Base-by-base conservation (phyloP, 2,797 vertebrate species). In the Cuniculus paca region DNA sequence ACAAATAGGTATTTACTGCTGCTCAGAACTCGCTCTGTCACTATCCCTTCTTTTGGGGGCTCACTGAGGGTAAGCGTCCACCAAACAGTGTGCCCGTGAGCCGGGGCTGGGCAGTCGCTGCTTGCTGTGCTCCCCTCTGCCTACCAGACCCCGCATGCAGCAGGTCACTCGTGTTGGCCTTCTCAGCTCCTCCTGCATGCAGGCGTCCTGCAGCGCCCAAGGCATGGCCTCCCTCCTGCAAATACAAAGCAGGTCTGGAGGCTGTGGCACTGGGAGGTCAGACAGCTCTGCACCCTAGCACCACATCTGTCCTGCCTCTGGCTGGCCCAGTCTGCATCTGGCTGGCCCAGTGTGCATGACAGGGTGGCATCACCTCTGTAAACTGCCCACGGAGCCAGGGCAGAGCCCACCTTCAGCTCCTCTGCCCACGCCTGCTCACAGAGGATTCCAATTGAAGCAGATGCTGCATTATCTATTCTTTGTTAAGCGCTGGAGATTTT, bases 1-100 rank as follows among this genome's bases (percentile, higher is more conserved):
- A 95, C 99, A 99, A 97, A 99, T 99, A 50, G 99, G 99, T 99
- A 99, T 98, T 98, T 79, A 81, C 12, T 45, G 52, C 31, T 31
- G n/a, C 54, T 50, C 7, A 31, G 48, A 65, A 61, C 84, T 1
- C 60, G 28, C 17, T 0, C 42, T 36, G 0, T 80, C 6, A 0
- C 80, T 86, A 84, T 42, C 61, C 1, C 58, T 42, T 88, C 19
- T 11, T 48, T 63, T 48, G 39, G 4, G 50, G 12, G n/a, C 58
- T 84, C 63, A 11, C 39, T 34, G 0, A 36, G 39, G 14, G 9
- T 81, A 79, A 88, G 39, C n/a, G 34, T 45, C 31, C 9, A 65
- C 81, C 13, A 50, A 1, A 63, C 34, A 48, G 6, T 19, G 2
- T 48, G 16, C 68, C 24, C 63, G 34, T 1, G 14, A 87, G 70